These are phyloP conservation scores for Mormyrus iriodes DNA, from an alignment of 2,113 vertebrate species.

Conservation along the genomic window DNA sequence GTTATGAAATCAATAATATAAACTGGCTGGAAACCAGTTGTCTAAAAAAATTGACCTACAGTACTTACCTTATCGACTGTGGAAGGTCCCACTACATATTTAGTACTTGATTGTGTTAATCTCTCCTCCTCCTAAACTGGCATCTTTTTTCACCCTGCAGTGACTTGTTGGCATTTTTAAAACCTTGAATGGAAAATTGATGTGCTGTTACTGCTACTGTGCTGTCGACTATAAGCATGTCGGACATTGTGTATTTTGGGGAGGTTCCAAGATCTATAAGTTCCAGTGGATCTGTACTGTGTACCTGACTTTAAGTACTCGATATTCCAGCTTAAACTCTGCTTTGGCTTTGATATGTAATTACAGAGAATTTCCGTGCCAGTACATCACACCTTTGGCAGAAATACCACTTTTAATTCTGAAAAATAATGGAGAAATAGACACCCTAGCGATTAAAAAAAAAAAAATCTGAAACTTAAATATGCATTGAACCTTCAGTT, in stretches of 20 bases:
- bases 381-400: not conserved
- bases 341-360: not conserved
- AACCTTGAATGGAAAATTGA: not conserved
- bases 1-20: slow-evolving; percentile 12
- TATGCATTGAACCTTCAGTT: not conserved
- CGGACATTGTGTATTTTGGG: not conserved
- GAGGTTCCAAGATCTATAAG: not conserved
- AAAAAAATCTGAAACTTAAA: not conserved
- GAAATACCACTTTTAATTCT: not conserved
- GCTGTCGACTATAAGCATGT: not conserved
- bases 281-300: not conserved
- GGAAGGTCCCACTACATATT: not conserved
- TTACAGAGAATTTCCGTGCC: not conserved
- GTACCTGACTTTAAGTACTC: not conserved
- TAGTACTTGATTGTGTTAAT: not conserved
- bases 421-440: not conserved
- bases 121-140: not conserved
- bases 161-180: not conserved
- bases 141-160: not conserved
- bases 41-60: not conserved
- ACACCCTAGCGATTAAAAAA: not conserved
- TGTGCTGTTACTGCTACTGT: not conserved
- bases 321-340: not conserved
- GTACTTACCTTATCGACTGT: not conserved
- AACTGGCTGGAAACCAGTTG: not conserved